phyloP scores from a whole-genome alignment of 1,140 invertebrate genomes.

The Araneus ventricosus region DNA sequence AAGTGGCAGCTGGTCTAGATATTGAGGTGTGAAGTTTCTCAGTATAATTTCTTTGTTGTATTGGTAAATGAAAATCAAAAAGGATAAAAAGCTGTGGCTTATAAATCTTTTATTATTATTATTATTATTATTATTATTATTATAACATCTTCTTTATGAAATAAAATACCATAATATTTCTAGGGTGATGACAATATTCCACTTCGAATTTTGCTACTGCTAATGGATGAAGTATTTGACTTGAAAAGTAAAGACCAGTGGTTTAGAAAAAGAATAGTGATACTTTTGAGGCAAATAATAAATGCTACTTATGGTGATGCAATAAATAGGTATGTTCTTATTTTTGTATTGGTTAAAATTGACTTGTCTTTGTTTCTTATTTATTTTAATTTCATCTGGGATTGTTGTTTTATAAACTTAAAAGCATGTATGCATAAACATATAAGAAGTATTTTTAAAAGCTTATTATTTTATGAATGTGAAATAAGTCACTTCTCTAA shows the following conservation, averaged over 20 bases:
- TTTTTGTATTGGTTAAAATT: not conserved
- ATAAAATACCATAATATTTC: slow-evolving; percentile 64
- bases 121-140: no score
- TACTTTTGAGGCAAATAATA: slow-evolving; percentile 88
- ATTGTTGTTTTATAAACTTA: no score
- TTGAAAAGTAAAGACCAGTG: slow-evolving; percentile 92
- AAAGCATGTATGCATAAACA: no score
- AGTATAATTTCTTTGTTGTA: not conserved
- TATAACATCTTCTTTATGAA: not conserved
- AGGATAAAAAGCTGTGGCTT: no score
- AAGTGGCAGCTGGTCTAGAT: slow-evolving; percentile 79
- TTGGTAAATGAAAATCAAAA: no score
- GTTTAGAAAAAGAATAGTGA: slow-evolving; percentile 90
- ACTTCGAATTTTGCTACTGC: slow-evolving; percentile 89
- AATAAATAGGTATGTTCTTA: slow-evolving; percentile 79
- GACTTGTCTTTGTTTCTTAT: no score
- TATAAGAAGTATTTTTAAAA: no score
- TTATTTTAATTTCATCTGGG: no score
- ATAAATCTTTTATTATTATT: no score
- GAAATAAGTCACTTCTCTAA: no score
- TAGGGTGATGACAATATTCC: slow-evolving; percentile 92
- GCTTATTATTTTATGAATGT: no score
- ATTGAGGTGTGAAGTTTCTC: not conserved
- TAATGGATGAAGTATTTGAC: slow-evolving; percentile 96
- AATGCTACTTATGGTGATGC: slow-evolving; percentile 84